Base-by-base conservation (phyloP, 2,113 vertebrate species). In the Raja brachyura region DNA sequence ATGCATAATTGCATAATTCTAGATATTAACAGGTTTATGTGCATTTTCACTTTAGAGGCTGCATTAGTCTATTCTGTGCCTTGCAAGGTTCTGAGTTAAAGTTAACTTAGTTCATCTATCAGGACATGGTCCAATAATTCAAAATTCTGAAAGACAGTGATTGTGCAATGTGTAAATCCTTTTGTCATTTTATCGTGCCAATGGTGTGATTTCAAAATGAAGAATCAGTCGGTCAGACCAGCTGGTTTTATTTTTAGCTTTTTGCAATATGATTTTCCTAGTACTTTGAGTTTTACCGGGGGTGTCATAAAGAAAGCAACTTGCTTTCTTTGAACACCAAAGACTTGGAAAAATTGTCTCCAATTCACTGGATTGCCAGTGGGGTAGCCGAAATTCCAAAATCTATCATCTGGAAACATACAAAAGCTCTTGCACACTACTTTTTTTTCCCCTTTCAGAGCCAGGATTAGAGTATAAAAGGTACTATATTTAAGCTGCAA, bases 401-500 rank as follows among this genome's bases (percentile, higher is more conserved):
- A 99, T 99, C 98, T 98, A 98, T 99, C 98, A 99, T 99, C 98
- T 99, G 98, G 98, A 98, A 99, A 99, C 97, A 98, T 97, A 99
- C 98, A 99, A 99, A 98, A 98, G 98, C 97, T 96, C 97, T 96
- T 95, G 96, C 97, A 94, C 95, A 97, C 96, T 97, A 97, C 98
- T 97, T 97, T 97, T 97, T 97, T 95, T 85, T 88, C 16, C 68
- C n/a, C 96, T 96, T 97, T 96, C 95, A 97, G 97, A 96, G 68
- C 96, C 95, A 93, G 93, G 95, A 96, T 95, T 92, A 92, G 90
- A 73, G 90, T 92, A 92, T 70, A 92, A 92, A 92, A 92, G 39
- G 68, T 54, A 92, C 90, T 92, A 92, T 63, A 25, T 73, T 92
- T 92, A 74, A 92, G 90, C 70, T 92, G 66, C 14, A 73, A 92